Evolutionary conservation across 2,888 invertebrate species (phyloP).

Genomic region (Drosophila mimetica): DNA sequence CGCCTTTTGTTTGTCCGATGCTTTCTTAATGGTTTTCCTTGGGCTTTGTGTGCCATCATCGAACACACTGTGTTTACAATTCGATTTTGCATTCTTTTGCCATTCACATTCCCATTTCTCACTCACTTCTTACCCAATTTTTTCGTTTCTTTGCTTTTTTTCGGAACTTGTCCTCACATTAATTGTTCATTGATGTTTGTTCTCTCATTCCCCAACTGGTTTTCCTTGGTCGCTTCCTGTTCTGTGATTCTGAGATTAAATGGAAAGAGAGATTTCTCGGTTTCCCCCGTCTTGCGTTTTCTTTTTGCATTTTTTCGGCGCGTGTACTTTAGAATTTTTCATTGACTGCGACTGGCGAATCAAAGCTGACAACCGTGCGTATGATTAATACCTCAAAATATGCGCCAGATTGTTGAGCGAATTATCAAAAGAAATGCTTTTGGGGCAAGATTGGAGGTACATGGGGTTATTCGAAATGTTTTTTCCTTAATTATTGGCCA

Average conservation of each 20-base stretch:
- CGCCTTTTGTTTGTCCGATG: slow-evolving; percentile 27
- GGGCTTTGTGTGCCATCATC: slow-evolving; percentile 30
- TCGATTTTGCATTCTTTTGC: slow-evolving; percentile 40
- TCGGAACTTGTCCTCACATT: slow-evolving; percentile 29
- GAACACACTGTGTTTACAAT: slow-evolving; percentile 42
- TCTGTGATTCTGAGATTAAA: slow-evolving; percentile 26
- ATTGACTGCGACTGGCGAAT: slow-evolving; percentile 28
- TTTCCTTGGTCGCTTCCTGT: slow-evolving; percentile 27
- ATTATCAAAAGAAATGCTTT: slow-evolving; percentile 7
- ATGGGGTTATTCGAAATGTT: slow-evolving; percentile 50
- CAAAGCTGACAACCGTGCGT: slow-evolving; percentile 63
- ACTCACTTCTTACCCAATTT: slow-evolving; percentile 9
- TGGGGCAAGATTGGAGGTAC: background rate
- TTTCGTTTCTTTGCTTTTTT: background rate
- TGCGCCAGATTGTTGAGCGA: slow-evolving; percentile 25
- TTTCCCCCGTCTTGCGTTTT: background rate
- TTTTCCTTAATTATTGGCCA: slow-evolving; percentile 73
- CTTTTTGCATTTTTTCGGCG: background rate
- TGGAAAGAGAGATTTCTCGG: slow-evolving; percentile 7
- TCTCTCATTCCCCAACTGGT: slow-evolving; percentile 26
- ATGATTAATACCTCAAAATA: slow-evolving; percentile 71
- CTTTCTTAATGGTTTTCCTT: slow-evolving; percentile 35
- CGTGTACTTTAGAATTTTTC: background rate
- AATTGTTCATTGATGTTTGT: slow-evolving; percentile 43
- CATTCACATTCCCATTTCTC: slow-evolving; percentile 20